Evolutionary conservation across 2,797 vertebrate species (phyloP).

Genomic region (Diglossa cyanea): DNA sequence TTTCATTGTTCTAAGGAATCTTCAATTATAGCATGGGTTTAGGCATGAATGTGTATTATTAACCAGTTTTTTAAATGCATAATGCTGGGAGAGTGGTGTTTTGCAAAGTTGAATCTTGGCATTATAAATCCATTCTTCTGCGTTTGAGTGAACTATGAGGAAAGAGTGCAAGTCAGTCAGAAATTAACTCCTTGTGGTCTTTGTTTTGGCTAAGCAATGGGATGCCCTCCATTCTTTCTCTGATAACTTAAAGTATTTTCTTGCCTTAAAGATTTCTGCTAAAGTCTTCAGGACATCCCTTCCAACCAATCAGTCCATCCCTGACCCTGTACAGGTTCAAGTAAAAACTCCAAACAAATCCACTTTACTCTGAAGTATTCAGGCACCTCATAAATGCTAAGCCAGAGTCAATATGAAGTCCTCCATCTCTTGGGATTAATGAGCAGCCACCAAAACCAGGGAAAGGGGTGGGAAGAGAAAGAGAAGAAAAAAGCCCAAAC

Average conservation of each 20-base stretch:
- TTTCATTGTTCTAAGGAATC: conserved; percentile 46
- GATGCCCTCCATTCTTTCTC: not conserved
- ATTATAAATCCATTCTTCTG: not conserved
- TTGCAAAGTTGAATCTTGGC: not conserved
- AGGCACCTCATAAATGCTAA: not conserved
- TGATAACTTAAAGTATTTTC: not conserved
- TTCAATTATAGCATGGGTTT: conserved; percentile 24
- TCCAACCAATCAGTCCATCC: not conserved
- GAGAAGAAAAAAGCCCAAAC: not conserved
- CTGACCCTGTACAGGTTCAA: not conserved
- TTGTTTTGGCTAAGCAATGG: not conserved
- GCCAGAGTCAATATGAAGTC: not conserved
- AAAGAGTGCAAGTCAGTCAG: not conserved
- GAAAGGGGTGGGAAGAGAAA: rapidly evolving
- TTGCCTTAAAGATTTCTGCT: not conserved
- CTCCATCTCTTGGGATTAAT: not conserved
- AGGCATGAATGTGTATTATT: conserved; percentile 1
- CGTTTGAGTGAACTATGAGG: not conserved
- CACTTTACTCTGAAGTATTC: not conserved
- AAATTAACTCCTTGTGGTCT: not conserved
- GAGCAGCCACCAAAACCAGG: not conserved
- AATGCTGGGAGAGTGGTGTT: not conserved
- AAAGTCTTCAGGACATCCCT: not conserved
- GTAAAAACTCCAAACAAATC: not conserved
- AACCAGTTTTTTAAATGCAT: not conserved